Evolutionary conservation across 2,113 vertebrate species (phyloP), one percentile per base, ranked within the genome.

Genomic region (Pedetes capensis): DNA sequence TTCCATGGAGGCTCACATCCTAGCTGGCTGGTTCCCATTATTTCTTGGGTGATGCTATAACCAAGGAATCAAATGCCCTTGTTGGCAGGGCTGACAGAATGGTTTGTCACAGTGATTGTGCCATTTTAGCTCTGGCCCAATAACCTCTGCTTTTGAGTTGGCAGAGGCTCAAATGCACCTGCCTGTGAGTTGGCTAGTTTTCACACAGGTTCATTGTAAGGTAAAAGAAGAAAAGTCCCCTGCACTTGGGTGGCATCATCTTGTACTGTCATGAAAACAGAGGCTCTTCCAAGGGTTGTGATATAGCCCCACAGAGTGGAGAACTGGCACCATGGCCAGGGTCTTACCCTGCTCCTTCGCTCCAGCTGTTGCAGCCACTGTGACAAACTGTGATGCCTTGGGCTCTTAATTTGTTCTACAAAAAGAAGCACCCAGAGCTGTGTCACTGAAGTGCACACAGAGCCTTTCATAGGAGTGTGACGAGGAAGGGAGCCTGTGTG

Each of bases 271-370:
- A 42, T 61, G 69, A 42, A 76, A 87, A 55, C 34, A 34, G 2
- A 81, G 53, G 20, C 25, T 79, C 42, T n/a, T 71, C 12, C 29
- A 3, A 90, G 76, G 87, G 18, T 53, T 68, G 20, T n/a, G 8
- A 53, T 32, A 9, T 3, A 37, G 55, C 49, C 42, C 37, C 9
- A 0, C 2, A 14, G 53, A 22, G 11, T 8, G 2, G 6, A 16
- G 39, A 16, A 51, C 44, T 57, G 69, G 84, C 53, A 74, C 29
- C 1, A 2, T 49, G 71, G 66, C 47, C 64, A n/a, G n/a, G 68
- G 49, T n/a, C 61, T 55, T 39, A 32, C 22, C 34, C 27, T 39
- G 42, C 47, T 79, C 61, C 27, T 53, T 75, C 71, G 55, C 29
- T 8, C 39, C 64, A 27, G 39, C 5, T 63, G 37, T 32, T 85